Conservation (phyloP, 2,888 invertebrate genomes). For the Pharmacophagus antenor region DNA sequence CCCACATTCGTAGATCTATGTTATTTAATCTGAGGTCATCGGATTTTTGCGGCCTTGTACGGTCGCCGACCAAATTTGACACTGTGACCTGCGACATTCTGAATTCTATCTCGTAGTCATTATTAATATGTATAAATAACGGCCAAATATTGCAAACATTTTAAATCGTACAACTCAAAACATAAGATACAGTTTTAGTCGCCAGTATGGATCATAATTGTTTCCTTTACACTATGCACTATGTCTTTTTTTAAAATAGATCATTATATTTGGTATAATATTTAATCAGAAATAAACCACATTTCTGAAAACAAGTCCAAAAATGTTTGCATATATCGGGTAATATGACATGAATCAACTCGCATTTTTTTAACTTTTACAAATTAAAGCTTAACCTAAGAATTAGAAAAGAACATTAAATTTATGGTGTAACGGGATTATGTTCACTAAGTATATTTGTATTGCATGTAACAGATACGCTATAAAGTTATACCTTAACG, state of each 20-base stretch:
- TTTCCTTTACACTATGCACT: constrained; percentile 29
- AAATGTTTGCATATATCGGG: neutral
- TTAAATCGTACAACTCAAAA: constrained; percentile 33
- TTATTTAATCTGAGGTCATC: constrained; percentile 66
- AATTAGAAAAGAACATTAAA: neutral
- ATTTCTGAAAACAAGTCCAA: neutral
- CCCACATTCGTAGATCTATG: constrained; percentile 43
- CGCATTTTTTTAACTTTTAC: neutral
- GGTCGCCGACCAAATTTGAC: constrained; percentile 73
- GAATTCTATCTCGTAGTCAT: constrained; percentile 40
- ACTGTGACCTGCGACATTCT: constrained; percentile 64
- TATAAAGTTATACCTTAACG: constrained; percentile 10
- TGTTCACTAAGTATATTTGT: neutral
- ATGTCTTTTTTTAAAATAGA: constrained; percentile 31
- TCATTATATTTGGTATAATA: constrained; percentile 5
- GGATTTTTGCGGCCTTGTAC: constrained; percentile 73
- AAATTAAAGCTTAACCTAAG: neutral
- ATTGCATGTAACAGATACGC: constrained; percentile 11
- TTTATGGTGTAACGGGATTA: constrained; percentile 2
- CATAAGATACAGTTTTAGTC: constrained; percentile 41
- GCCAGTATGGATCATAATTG: neutral
- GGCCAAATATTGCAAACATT: constrained; percentile 31
- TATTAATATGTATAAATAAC: constrained; percentile 31
- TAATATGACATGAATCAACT: neutral
- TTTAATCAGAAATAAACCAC: neutral